Base-by-base conservation (phyloP, 2,797 vertebrate species). In the Aselliscus stoliczkanus region DNA sequence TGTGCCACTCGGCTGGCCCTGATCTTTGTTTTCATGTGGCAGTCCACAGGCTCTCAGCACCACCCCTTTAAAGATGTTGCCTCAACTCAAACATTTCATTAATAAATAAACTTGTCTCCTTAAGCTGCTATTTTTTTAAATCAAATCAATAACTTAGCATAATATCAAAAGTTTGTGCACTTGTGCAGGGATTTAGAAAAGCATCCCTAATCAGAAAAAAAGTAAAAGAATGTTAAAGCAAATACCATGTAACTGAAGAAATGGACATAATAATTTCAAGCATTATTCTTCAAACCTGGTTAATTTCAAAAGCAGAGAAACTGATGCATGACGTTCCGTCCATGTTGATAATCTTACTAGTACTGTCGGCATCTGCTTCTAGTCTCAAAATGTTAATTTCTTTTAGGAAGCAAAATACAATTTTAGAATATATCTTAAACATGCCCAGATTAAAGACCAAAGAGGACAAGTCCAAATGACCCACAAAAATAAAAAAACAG, bases 371-470 rank as follows among this genome's bases (percentile, higher is more conserved):
- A 75, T 70, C 54, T 47, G 54, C n/a, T 81, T 93, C 75, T 72
- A 25, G 20, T 56, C 37, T 80, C 50, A 85, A 75, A 84, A 83
- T 37, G 27, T 69, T 44, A 7, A 62, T n/a, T 87, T 27, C 58
- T 93, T 92, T 80, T 47, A 64, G 34, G 72, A 87, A 93, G 60
- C 64, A 69, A 77, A 72, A 34, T 18, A 58, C 29, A 69, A 31
- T 72, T 93, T 88, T 47, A 73, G 29, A 91, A 80, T 83, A 8
- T 52, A 69, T 60, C 52, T 85, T 88, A 83, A 94, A 67, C 86
- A 88, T 60, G 10, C 39, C 56, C 47, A 37, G 60, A 88, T 50
- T 77, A 90, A 37, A 80, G 39, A 75, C 15, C 47, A 85, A 62
- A 20, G 9, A 56, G 80, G 91, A 47, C 37, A 65, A 76, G 54